phyloP scores from a whole-genome alignment of 2,888 invertebrate species.

The Clunio marinus region DNA sequence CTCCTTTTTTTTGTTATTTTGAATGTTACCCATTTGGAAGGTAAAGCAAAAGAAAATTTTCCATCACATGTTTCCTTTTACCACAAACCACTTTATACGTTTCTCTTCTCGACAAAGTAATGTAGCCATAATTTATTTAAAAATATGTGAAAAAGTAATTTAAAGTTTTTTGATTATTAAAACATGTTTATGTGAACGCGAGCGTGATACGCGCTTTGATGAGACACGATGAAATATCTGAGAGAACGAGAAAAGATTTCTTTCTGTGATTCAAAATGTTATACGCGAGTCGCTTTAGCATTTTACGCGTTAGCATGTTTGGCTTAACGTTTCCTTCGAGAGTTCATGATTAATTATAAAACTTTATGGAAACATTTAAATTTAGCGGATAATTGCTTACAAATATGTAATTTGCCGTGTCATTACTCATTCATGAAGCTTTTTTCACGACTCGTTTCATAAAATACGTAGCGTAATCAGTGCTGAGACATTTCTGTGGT shows the following conservation, averaged over 20 bases:
- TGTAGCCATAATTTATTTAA: constrained; percentile 37
- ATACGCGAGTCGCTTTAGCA: neutral
- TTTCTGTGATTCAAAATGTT: constrained; percentile 31
- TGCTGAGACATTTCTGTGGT: neutral
- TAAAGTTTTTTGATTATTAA: constrained; percentile 38
- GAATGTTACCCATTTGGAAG: too few relatives aligned
- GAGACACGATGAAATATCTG: too few relatives aligned
- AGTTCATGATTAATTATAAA: constrained; percentile 37
- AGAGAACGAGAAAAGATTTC: neutral
- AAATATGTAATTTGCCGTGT: constrained; percentile 27
- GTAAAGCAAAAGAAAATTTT: neutral
- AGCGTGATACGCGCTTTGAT: too few relatives aligned
- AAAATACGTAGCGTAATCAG: too few relatives aligned
- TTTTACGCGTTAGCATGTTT: neutral
- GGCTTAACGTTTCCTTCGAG: constrained; percentile 6
- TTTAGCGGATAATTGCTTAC: constrained; percentile 34
- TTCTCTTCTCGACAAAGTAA: neutral
- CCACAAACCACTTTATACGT: neutral
- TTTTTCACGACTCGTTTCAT: too few relatives aligned
- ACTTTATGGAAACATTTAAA: constrained; percentile 34
- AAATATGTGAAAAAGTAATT: constrained; percentile 39
- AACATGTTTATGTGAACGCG: constrained; percentile 27
- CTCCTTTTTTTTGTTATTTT: too few relatives aligned
- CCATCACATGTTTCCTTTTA: neutral
- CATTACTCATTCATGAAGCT: constrained; percentile 19